Base-by-base conservation (phyloP, 2,113 vertebrate genomes). In the Columba janthina region DNA sequence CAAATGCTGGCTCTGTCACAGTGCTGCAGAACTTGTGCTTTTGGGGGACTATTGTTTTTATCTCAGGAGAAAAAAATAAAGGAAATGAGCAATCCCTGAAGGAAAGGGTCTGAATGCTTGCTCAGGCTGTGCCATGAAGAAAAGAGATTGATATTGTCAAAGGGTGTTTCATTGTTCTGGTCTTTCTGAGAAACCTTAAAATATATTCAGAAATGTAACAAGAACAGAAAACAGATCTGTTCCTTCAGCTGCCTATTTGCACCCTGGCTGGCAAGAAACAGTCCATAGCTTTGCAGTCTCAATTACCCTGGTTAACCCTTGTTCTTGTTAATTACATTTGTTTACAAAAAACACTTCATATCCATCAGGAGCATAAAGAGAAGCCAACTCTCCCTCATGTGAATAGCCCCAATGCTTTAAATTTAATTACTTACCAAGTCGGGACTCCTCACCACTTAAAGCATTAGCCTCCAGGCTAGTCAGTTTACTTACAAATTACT, bases 1-100 rank as follows among this genome's bases (percentile, higher is more conserved):
- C 61, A 94, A 86, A 60, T 28, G 16, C 58, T 91, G 89, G 62
- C 50, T 76, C 85, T 65, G 58, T 7, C 92, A 85, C 62, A 50
- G 46, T 26, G 42, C 50, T 24, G 40, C n/a, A 89, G 15, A 85
- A 91, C 7, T 46, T 26, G 28, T 61, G 50, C n/a, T 94, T 92
- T 89, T 48, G 34, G 44, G 15, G 21, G 38, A 92, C 25, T 34
- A 73, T 51, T 93, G 89, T 66, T 92, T 78, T 85, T 85, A 76
- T 74, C 96, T 91, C 62, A 46, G 48, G 18, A 67, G 9, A 8
- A 8, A 5, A 5, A 62, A 46, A 62, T n/a, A 65, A 31, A 53
- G 88, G 93, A 97, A 93, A 87, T 89, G 42, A 97, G 83, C 73
- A 97, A 84, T 89, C 34, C 89, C 80, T 85, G 83, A 95, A 92